A percentile compares a stretch with the other conserved stretches of the same genome.
These are phyloP conservation scores for Psilopsiagon aymara DNA, from an alignment of 2,113 vertebrate species.

Conservation along the genomic window DNA sequence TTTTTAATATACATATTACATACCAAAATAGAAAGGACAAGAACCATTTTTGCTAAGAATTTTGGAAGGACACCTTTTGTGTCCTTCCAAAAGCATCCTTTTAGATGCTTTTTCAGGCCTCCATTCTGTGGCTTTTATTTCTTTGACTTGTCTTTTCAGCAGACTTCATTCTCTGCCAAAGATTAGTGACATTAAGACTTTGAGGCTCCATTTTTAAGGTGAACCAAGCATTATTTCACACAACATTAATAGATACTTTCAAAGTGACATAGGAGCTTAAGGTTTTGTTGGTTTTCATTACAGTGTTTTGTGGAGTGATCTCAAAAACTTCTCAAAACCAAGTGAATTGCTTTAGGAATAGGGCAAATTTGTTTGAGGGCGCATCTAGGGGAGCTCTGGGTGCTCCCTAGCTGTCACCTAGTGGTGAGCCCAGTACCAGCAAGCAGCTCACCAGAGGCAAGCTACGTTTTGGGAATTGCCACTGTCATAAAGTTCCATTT, in stretches of 20 bases:
- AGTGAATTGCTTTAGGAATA: neutral
- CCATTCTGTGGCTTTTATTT: neutral
- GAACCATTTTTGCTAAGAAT: neutral
- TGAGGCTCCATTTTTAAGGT: neutral
- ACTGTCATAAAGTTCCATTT: neutral
- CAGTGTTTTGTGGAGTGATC: neutral
- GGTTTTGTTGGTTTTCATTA: conserved; percentile 14
- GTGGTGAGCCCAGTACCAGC: neutral
- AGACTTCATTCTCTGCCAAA: neutral
- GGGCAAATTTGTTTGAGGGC: neutral
- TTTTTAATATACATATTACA: neutral
- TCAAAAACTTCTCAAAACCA: neutral
- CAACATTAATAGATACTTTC: neutral
- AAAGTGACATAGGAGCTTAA: neutral
- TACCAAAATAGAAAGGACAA: neutral
- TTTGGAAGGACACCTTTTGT: neutral
- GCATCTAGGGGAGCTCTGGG: neutral
- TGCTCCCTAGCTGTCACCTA: neutral
- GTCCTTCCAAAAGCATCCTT: neutral
- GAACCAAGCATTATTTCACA: neutral
- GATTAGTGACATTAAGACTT: neutral
- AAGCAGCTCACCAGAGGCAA: neutral
- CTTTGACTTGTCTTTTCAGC: neutral
- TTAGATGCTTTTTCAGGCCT: neutral
- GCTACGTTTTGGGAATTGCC: neutral